These are phyloP conservation scores for Aspidoscelis tigris DNA, from an alignment of 2,113 vertebrate genomes.

Conservation along the genomic window DNA sequence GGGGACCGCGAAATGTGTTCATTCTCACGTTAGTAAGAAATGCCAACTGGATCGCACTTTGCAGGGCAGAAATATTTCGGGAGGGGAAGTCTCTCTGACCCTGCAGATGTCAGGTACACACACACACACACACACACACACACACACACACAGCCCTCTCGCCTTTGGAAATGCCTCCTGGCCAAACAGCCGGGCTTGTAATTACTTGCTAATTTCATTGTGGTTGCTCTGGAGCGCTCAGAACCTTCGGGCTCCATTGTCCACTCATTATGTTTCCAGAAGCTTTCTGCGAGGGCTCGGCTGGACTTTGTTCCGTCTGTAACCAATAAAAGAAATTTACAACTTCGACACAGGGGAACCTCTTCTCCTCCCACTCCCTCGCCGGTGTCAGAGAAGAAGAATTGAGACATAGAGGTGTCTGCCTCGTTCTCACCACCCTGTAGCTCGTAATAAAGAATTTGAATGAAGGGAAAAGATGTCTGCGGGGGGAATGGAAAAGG, in stretches of 20 bases:
- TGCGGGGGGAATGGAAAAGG: neutral
- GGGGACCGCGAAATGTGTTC: too few relatives aligned
- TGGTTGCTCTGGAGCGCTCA: slow-evolving; percentile 57
- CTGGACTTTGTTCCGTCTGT: slow-evolving; percentile 53
- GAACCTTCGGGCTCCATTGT: slow-evolving; percentile 54
- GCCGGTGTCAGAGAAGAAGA: slow-evolving; percentile 51
- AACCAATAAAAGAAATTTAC: slow-evolving; percentile 72
- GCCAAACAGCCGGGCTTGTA: slow-evolving; percentile 53
- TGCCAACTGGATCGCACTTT: neutral
- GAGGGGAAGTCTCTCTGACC: too few relatives aligned
- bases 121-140: too few relatives aligned
- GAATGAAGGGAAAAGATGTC: neutral
- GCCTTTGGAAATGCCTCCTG: slow-evolving; percentile 55
- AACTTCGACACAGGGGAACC: slow-evolving; percentile 32
- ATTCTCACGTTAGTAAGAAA: neutral
- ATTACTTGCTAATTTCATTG: slow-evolving; percentile 72
- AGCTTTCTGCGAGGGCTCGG: slow-evolving; percentile 52
- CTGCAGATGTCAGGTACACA: too few relatives aligned
- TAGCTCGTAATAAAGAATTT: slow-evolving; percentile 7
- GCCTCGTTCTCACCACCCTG: slow-evolving; percentile 27
- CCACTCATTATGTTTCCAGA: slow-evolving; percentile 61
- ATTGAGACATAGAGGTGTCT: slow-evolving; percentile 49
- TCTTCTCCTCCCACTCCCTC: slow-evolving; percentile 6
- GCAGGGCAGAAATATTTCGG: too few relatives aligned
- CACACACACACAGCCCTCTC: too few relatives aligned